Evolutionary conservation across 2,888 invertebrate species (phyloP), one percentile per base, ranked within the genome.

Genomic region (Tinea semifulvella): DNA sequence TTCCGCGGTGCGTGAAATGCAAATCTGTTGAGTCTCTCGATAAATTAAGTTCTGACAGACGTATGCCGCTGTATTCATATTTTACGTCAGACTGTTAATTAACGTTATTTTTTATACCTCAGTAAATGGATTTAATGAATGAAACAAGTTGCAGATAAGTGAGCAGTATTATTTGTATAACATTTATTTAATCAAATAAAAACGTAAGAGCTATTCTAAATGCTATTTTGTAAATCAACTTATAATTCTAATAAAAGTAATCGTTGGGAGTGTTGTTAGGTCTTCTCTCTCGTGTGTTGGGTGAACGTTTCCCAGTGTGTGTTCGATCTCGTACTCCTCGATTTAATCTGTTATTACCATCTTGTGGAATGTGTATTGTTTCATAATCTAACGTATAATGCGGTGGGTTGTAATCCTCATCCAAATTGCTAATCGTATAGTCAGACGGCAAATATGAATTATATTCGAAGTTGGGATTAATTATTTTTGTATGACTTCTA

Each of bases 401-500:
- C 2, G 40, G 40, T 22, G 22, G 22, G 22, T n/a, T 22, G 22
- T 22, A 40, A 22, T 40, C 40, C 20, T 40, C 42, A 16, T 42
- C 42, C 27, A 28, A 42, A 42, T 42, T 42, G 13, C 18, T 27
- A 19, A 20, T 42, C 27, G 42, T 16, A 27, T 42, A 28, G 20
- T 42, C 26, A 17, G 42, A 18, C 14, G 28, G 28, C 27, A 42
- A 27, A 22, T 40, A 40, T n/a, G 40, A 40, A 20, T 20, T 40
- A 14, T 40, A 40, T 27, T 75, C 73, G 39, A 56, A 60, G 14
- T 27, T 22, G 1, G 60, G 52, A n/a, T 71, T 68, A 5, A 58
- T 53, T 27, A 58, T 50, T 47, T 65, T 63, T 3, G 52, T 51
- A 1, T 72, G 74, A 47, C 55, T 58, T 49, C 70, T 77, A 44